A percentile compares a stretch with the other conserved stretches of the same genome.
Evolutionary conservation across 2,888 invertebrate species (phyloP).

Genomic region (Parnassius orleans): DNA sequence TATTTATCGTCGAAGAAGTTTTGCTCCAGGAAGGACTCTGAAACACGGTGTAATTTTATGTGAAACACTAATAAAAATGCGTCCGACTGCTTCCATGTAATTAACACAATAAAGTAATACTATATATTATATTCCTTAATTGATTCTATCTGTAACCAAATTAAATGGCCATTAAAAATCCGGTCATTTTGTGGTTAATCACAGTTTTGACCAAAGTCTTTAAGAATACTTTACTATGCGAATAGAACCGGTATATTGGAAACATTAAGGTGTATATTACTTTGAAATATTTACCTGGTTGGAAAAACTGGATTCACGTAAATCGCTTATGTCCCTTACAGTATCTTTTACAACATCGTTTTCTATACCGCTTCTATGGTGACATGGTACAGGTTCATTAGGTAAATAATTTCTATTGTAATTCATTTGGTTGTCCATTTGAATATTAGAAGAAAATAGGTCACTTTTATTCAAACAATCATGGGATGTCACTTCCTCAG

Average conservation of each 20-base stretch:
- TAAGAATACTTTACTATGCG: conserved; percentile 17
- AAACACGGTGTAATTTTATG: conserved; percentile 38
- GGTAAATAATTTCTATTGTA: conserved; percentile 54
- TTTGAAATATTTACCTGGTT: conserved; percentile 55
- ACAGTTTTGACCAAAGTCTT: conserved; percentile 32
- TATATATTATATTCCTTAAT: conserved; percentile 56
- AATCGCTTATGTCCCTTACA: conserved; percentile 51
- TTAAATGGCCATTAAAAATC: conserved; percentile 72
- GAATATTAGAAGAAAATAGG: conserved; percentile 44
- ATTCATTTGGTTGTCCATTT: conserved; percentile 50
- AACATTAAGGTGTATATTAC: conserved; percentile 42
- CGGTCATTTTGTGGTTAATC: conserved; percentile 69
- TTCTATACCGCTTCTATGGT: conserved; percentile 53
- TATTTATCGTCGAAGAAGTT: conserved; percentile 41
- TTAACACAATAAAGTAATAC: conserved; percentile 47
- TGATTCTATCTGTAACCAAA: conserved; percentile 53
- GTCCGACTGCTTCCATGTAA: conserved; percentile 43
- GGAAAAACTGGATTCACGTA: conserved; percentile 62
- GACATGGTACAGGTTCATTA: conserved; percentile 59
- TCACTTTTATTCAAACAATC: conserved; percentile 50
- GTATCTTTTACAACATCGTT: conserved; percentile 55
- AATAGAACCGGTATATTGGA: conserved; percentile 28
- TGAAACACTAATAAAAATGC: conserved; percentile 31
- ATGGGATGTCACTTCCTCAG: conserved; percentile 55
- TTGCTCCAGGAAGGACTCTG: conserved; percentile 58